Conservation (phyloP, 2,113 vertebrate genomes). For the Mastomys coucha region DNA sequence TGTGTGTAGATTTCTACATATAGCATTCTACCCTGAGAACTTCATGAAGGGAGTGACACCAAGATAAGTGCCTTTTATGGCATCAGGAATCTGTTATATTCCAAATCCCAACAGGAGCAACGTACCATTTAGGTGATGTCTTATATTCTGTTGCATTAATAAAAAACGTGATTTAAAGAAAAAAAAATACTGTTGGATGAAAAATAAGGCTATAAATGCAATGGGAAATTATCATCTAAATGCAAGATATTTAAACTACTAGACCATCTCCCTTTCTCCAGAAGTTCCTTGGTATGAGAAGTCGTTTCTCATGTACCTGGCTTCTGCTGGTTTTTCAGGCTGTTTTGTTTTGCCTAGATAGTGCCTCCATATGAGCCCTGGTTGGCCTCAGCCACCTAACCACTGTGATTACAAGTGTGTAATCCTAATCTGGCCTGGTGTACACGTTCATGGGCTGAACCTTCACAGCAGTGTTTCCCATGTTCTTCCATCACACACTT, state of each 20-base stretch:
- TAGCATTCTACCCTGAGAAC: too few relatives aligned
- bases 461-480: background rate
- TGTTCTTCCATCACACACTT: background rate
- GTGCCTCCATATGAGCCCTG: too few relatives aligned
- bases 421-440: background rate
- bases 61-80: too few relatives aligned
- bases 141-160: too few relatives aligned
- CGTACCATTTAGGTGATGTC: too few relatives aligned
- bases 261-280: background rate
- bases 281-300: background rate
- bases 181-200: background rate
- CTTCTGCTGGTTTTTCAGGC: background rate
- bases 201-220: slow-evolving; percentile 2
- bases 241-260: background rate
- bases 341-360: background rate
- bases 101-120: too few relatives aligned
- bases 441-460: background rate
- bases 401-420: background rate
- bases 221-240: background rate
- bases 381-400: background rate
- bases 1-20: too few relatives aligned
- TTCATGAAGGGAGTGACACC: too few relatives aligned
- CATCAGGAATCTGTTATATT: too few relatives aligned
- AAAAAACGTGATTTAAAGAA: too few relatives aligned
- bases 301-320: background rate